A percentile compares a stretch with the other conserved stretches of the same genome.
phyloP scores from a whole-genome alignment of 2,797 vertebrate species.

The Pterois miles region DNA sequence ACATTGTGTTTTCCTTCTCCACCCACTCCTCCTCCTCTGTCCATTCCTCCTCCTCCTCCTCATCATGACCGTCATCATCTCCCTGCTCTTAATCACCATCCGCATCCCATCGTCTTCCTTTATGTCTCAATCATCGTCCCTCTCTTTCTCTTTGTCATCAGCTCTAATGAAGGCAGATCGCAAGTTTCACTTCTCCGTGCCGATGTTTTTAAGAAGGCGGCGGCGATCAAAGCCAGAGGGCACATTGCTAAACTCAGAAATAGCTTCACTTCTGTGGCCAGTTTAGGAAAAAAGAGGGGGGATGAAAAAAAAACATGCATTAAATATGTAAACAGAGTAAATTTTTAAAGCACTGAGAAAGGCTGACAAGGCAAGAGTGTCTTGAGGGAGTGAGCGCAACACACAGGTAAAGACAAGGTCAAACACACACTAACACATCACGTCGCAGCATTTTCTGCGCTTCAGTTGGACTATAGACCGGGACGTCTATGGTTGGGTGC shows the following conservation, averaged over 20 bases:
- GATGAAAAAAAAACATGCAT: constrained; percentile 51
- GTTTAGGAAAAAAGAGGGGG: not conserved
- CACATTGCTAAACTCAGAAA: constrained; percentile 45
- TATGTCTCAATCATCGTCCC: constrained; percentile 14
- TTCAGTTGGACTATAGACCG: not conserved
- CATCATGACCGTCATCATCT: constrained; percentile 26
- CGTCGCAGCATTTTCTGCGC: constrained; percentile 1
- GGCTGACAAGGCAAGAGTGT: constrained; percentile 71
- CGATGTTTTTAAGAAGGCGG: not conserved
- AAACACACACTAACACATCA: constrained; percentile 19
- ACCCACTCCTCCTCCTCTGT: not conserved
- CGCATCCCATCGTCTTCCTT: constrained; percentile 4
- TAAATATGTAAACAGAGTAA: constrained; percentile 78
- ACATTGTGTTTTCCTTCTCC: not conserved
- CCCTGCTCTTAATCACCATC: constrained; percentile 30
- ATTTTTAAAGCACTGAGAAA: constrained; percentile 75
- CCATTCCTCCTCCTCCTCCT: not conserved
- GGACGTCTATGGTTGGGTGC: not conserved
- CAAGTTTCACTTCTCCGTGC: constrained; percentile 22
- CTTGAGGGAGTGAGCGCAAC: constrained; percentile 58
- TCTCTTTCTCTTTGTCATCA: constrained; percentile 22
- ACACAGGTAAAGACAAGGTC: constrained; percentile 65
- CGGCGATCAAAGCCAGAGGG: constrained; percentile 52
- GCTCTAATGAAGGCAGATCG: constrained; percentile 40
- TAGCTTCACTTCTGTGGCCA: constrained; percentile 53